Conservation (phyloP, 2,113 vertebrate species). For the Corythornis cristatus region DNA sequence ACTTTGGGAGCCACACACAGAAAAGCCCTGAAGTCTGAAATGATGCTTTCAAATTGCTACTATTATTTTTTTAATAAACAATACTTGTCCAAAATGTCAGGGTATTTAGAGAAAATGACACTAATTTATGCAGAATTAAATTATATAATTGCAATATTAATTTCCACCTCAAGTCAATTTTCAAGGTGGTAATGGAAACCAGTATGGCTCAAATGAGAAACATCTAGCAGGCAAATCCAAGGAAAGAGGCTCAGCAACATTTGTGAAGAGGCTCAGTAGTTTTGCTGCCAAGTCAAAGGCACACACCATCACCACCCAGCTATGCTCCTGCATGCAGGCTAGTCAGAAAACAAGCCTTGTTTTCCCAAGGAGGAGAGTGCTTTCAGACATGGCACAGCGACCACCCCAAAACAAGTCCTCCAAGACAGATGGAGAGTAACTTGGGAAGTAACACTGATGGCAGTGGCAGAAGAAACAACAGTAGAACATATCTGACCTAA, state of each 20-base stretch:
- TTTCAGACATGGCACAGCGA: background rate
- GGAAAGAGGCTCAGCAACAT: background rate
- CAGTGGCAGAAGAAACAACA: background rate
- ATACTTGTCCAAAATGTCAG: background rate
- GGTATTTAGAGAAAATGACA: conserved; percentile 29
- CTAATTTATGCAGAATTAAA: conserved; percentile 42
- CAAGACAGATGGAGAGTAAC: background rate
- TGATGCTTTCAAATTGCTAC: background rate
- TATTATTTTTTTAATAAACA: conserved; percentile 13
- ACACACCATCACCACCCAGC: background rate
- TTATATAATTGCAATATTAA: conserved; percentile 39
- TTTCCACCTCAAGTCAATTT: conserved; percentile 59
- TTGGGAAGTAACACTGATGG: background rate
- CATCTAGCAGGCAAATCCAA: conserved; percentile 31
- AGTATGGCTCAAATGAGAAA: conserved; percentile 24
- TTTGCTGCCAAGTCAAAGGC: background rate
- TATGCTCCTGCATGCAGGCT: background rate
- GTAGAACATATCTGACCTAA: background rate
- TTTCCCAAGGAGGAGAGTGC: background rate
- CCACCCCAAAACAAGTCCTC: background rate
- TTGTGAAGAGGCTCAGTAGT: background rate
- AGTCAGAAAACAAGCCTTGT: background rate
- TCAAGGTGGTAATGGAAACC: conserved; percentile 40
- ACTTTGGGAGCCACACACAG: background rate
- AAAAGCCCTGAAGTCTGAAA: background rate